These are phyloP conservation scores for Zosterops borbonicus DNA, from an alignment of 2,113 vertebrate genomes.

Conservation along the genomic window DNA sequence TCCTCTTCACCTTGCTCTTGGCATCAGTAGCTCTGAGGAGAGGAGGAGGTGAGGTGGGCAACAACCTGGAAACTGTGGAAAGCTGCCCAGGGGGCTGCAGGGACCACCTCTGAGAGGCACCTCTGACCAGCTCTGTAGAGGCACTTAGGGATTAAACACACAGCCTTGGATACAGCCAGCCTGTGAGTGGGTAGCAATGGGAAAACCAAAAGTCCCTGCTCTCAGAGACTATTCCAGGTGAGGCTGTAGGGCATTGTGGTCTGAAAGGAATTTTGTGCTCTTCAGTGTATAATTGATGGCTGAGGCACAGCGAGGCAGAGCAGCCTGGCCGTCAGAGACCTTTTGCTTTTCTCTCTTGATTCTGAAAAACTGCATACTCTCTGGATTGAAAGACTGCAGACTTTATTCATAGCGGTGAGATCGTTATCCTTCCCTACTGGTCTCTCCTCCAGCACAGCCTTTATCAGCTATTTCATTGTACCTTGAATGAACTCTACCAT, in stretches of 20 bases:
- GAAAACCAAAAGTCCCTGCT: not conserved
- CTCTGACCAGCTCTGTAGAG: not conserved
- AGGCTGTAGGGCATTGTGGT: not conserved
- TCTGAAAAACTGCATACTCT: not conserved
- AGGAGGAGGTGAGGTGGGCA: not conserved
- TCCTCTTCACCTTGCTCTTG: not conserved
- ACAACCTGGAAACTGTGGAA: not conserved
- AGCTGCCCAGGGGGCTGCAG: not conserved
- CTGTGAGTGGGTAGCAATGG: not conserved
- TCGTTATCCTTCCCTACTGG: not conserved
- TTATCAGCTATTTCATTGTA: constrained; percentile 31
- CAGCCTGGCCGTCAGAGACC: not conserved
- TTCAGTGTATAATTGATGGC: not conserved
- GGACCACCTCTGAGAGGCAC: not conserved
- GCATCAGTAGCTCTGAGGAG: not conserved
- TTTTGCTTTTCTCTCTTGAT: not conserved
- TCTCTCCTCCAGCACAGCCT: constrained; percentile 32
- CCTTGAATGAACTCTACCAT: constrained; percentile 7
- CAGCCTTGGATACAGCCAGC: not conserved
- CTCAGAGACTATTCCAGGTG: not conserved
- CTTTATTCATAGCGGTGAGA: constrained; percentile 38
- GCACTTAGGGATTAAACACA: not conserved
- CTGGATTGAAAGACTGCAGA: constrained; percentile 39
- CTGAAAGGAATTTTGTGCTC: not conserved
- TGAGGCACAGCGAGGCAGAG: not conserved